Evolutionary conservation across 1,140 invertebrate species (phyloP), one percentile per base, ranked within the genome.

Genomic region (Drosophila paulistorum): DNA sequence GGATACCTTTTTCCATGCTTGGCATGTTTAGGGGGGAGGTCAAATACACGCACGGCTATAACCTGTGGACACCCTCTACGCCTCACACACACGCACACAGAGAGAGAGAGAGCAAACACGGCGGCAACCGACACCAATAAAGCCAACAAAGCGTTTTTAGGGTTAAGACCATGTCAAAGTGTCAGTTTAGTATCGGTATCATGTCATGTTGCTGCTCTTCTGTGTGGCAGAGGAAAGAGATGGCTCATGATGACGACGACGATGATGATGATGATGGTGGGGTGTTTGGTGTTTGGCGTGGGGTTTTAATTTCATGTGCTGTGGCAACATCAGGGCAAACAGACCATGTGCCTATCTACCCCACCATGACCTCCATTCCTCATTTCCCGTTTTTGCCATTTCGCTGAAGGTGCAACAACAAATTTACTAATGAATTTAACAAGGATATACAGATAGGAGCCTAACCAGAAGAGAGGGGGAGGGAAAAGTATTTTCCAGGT

Each of bases 141-240:
- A 90, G 85, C 85, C 81, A 85, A 90, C 85, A 89, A 89, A 89
- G 84, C 85, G 81, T 90, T 89, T 86, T 90, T 90, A 90, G 85
- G 86, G 86, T 91, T 91, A 91, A 91, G 83, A 91, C 90, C 86
- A 89, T 91, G 90, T 91, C 90, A 91, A 91, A 91, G 90, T 91
- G 90, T 91, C 90, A 91, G 90, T 91, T 91, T 91, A 91, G 90
- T 91, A 91, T 91, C 90, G 90, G 90, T 91, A 90, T 91, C 90
- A 91, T 91, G 90, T 91, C 90, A 91, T 91, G 90, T 87, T 74
- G 87, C 10, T 81, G 10, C 79, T 61, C 33, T 54, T 67, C 59
- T 39, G 75, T 39, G 71, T 54, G 54, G 67, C 41, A 67, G 42
- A 14, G 45, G 17, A 10, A 51, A 7, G 17, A 4, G 45, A 5